Conservation (phyloP, 2,113 vertebrate genomes). For the Syngnathus typhle region DNA sequence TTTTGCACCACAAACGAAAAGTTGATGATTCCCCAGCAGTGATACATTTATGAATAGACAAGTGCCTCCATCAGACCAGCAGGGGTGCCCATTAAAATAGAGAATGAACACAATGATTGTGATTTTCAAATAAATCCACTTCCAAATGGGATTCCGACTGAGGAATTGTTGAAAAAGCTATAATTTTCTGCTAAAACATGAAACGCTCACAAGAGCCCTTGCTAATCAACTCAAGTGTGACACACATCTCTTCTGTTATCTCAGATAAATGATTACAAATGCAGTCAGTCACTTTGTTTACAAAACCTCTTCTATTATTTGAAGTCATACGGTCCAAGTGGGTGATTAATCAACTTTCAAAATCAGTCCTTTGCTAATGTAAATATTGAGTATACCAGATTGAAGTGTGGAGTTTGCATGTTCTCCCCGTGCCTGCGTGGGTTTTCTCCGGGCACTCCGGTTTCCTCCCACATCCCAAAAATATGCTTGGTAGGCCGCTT, state of each 20-base stretch:
- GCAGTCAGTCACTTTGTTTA: background rate
- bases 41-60: conserved; percentile 77
- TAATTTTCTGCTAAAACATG: conserved; percentile 77
- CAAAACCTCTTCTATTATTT: background rate
- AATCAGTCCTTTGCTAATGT: background rate
- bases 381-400: background rate
- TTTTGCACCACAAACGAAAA: conserved; percentile 67
- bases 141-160: conserved; percentile 69
- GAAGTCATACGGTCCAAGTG: background rate
- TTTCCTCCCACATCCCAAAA: too few relatives aligned
- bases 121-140: conserved; percentile 76
- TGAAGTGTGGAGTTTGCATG: background rate
- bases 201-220: conserved; percentile 27
- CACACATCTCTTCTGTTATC: conserved; percentile 20
- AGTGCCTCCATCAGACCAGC: conserved; percentile 71
- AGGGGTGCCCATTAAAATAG: conserved; percentile 73
- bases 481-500: too few relatives aligned
- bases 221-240: conserved; percentile 13
- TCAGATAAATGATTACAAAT: conserved; percentile 23
- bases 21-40: conserved; percentile 73
- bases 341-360: background rate
- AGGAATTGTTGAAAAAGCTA: conserved; percentile 74
- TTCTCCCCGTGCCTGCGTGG: too few relatives aligned
- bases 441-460: too few relatives aligned
- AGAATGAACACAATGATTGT: conserved; percentile 78